phyloP scores from a whole-genome alignment of 2,113 vertebrate species.

The Ceyx melanurus region DNA sequence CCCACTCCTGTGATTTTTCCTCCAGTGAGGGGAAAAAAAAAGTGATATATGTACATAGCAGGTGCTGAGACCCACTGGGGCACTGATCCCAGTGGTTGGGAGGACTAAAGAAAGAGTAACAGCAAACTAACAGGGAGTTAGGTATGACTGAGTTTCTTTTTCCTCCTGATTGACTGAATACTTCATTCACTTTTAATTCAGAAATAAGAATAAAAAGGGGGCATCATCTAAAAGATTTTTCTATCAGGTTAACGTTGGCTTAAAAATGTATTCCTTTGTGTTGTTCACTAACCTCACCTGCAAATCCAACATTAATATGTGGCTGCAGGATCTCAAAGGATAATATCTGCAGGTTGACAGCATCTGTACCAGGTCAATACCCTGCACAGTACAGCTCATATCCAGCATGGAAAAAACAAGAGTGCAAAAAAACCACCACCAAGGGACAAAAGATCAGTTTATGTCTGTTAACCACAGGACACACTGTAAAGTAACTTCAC shows the following conservation, averaged over 20 bases:
- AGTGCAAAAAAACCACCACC: too few species aligned
- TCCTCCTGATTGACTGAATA: neutral
- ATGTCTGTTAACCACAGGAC: neutral
- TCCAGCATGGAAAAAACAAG: neutral
- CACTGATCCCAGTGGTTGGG: too few species aligned
- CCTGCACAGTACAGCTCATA: neutral
- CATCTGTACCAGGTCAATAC: accelerated
- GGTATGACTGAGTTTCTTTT: neutral
- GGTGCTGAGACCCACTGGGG: neutral
- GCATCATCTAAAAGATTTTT: neutral
- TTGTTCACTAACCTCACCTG: neutral
- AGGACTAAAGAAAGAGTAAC: neutral
- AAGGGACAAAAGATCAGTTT: neutral
- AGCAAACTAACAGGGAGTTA: neutral
- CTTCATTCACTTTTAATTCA: neutral
- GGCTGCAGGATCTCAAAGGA: neutral
- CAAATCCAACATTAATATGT: accelerated
- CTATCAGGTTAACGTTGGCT: neutral
- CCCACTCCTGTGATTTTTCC: neutral
- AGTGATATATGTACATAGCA: neutral
- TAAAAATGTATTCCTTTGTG: neutral
- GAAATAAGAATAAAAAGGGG: neutral
- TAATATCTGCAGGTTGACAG: neutral
- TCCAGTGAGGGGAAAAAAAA: neutral
- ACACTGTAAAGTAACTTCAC: neutral